Conservation (phyloP, 2,888 invertebrate species). For the Vanessa cardui region DNA sequence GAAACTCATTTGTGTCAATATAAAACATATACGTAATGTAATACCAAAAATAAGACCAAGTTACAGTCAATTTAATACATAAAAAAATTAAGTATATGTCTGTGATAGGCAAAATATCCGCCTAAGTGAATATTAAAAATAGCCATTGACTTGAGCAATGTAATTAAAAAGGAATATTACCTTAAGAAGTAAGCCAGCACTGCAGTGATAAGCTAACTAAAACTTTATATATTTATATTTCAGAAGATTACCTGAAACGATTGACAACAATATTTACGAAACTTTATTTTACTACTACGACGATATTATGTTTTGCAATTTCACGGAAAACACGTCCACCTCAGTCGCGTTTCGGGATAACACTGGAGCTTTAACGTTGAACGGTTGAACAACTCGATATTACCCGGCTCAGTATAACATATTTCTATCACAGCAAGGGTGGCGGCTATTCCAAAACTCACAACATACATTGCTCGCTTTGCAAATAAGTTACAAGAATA, state of each 20-base stretch:
- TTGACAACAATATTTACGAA: constrained; percentile 34
- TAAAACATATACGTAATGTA: too few relatives aligned
- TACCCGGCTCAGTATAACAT: constrained; percentile 30
- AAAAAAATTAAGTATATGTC: too few relatives aligned
- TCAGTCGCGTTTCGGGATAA: constrained; percentile 32
- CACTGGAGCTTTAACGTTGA: constrained; percentile 38
- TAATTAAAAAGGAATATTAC: background rate
- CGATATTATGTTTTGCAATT: constrained; percentile 26
- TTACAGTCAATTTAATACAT: too few relatives aligned
- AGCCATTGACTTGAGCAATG: background rate
- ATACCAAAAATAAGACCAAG: too few relatives aligned
- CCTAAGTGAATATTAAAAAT: background rate
- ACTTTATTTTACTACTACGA: constrained; percentile 38
- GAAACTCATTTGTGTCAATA: too few relatives aligned
- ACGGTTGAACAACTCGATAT: constrained; percentile 42
- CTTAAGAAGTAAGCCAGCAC: constrained; percentile 5
- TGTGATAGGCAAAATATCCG: too few relatives aligned
- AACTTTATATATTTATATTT: constrained; percentile 2
- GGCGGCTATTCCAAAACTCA: constrained; percentile 11
- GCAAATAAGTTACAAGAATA: too few relatives aligned
- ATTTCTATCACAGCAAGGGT: constrained; percentile 8
- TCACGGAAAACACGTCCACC: constrained; percentile 24
- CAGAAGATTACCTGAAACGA: background rate
- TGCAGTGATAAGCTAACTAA: background rate
- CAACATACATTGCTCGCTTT: constrained; percentile 48